These are phyloP conservation scores for Vespertilio murinus DNA, from an alignment of 2,797 vertebrate species.

Conservation along the genomic window DNA sequence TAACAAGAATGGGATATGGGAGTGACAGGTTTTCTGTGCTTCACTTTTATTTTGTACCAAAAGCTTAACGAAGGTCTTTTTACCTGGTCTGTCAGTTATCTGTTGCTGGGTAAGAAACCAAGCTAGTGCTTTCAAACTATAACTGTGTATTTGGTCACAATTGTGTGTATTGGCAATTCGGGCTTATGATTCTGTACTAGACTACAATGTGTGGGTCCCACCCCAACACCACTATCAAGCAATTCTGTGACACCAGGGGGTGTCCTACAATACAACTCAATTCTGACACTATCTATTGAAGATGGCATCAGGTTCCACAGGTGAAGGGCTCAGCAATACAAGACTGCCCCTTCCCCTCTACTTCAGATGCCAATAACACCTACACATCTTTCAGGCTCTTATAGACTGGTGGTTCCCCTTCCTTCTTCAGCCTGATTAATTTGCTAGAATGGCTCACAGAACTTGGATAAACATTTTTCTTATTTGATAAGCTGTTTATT, in stretches of 20 bases:
- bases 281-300: neutral
- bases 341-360: too few species aligned
- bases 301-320: neutral
- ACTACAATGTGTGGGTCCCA: neutral
- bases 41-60: conserved; percentile 6
- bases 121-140: neutral
- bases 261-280: neutral
- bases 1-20: neutral
- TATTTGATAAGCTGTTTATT: neutral
- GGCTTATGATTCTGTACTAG: neutral
- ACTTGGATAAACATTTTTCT: neutral
- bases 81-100: neutral
- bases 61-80: neutral
- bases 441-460: neutral
- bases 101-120: neutral
- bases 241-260: neutral
- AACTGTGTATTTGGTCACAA: neutral
- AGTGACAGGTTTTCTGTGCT: neutral
- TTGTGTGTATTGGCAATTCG: neutral
- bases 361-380: neutral
- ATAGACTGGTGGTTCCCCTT: neutral
- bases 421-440: neutral
- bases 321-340: neutral
- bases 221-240: neutral
- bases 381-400: neutral